Base-by-base conservation (phyloP, 64 coral and sea anemone genomes). In the Stichodactyla mertensii region DNA sequence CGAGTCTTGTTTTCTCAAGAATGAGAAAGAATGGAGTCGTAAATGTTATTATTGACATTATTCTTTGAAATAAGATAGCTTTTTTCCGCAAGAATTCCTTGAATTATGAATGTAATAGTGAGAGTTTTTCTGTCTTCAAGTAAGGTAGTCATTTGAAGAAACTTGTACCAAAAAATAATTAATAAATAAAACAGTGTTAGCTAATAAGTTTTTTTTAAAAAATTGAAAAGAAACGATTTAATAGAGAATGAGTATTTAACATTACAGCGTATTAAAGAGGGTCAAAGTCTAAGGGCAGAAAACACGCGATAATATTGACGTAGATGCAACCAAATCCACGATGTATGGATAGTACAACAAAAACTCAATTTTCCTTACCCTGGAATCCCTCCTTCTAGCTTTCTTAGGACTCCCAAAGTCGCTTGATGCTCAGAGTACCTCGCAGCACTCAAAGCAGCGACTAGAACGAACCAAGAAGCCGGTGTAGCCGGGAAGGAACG, bases 401-500 rank as follows among this genome's bases (percentile, higher is more conserved):
- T 94, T 86, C 91, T 88, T 8, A 98, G 83, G 77, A 98, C 90
- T 70, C 93, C 96, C 27, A 98, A 27, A 23, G 96, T 98, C 54
- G 96, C 86, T 26, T 94, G 85, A 77, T 98, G 92, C 80, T 98
- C 92, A 11, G 89, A 87, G 71, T 95, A 92, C 82, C 96, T 92
- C 15, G 96, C 96, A 52, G 92, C 93, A 86, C 89, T 90, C 12
- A 98, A 79, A 1, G 96, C 96, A 57, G 93, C 89, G 13, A 98
- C 93, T 26, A 98, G 86, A 87, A 98, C 85, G 3, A 98, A 70
- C 96, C 96, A 98, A 19, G 96, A 87, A 15, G 83, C 85, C 11
- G 96, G 96, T 11, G 96, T 98, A 69, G 96, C 96, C n/a, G 96
- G 96, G 57, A 94, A 98, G 2, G 90, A 92, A 64, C 90, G 88